These are phyloP conservation scores for Ornithoptera priamus DNA, from an alignment of 2,888 invertebrate species.

Conservation along the genomic window DNA sequence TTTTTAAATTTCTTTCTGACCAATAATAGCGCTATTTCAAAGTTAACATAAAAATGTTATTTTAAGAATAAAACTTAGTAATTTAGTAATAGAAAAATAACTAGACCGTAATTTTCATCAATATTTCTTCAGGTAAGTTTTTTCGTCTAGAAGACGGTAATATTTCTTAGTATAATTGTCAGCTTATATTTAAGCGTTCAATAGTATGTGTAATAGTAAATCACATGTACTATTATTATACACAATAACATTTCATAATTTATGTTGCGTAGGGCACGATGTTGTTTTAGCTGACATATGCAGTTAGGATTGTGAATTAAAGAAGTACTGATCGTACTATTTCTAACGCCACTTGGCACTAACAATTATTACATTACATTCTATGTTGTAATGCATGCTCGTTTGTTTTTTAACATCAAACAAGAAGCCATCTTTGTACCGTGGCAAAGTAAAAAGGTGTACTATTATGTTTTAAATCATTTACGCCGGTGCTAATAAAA, in stretches of 20 bases:
- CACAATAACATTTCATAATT: slow-evolving; percentile 12
- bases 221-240: too few species aligned
- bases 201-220: too few species aligned
- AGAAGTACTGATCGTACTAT: slow-evolving; percentile 21
- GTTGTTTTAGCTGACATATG: slow-evolving; percentile 13
- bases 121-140: slow-evolving; percentile 18
- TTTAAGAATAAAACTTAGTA: slow-evolving; percentile 6
- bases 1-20: neutral
- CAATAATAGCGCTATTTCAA: too few species aligned
- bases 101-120: neutral
- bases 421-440: slow-evolving; percentile 21
- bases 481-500: too few species aligned
- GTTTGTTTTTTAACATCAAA: slow-evolving; percentile 2
- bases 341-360: slow-evolving; percentile 21
- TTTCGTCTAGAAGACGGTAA: neutral
- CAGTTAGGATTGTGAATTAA: neutral
- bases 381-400: slow-evolving; percentile 5
- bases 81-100: slow-evolving; percentile 1
- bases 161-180: too few species aligned
- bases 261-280: slow-evolving; percentile 16
- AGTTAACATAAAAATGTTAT: neutral
- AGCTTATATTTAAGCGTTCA: too few species aligned
- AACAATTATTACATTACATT: slow-evolving; percentile 16
- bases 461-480: too few species aligned
- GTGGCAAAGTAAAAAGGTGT: neutral